A percentile compares a stretch with the other conserved stretches of the same genome.
Evolutionary conservation across 2,888 invertebrate species (phyloP).

Genomic region (Chydorus sphaericus): DNA sequence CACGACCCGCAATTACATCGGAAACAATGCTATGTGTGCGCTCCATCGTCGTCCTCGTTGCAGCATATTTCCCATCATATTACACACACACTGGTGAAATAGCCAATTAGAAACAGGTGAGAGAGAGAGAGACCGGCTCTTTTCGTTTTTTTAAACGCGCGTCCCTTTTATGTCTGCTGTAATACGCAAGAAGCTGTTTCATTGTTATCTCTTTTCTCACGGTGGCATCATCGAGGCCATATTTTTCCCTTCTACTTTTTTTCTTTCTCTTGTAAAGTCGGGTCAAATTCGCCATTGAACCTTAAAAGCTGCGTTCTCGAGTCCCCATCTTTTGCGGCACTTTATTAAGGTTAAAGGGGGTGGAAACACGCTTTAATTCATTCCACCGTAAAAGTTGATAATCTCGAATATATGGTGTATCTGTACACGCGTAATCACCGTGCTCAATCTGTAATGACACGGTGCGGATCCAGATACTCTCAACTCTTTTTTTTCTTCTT

Average conservation of each 20-base stretch:
- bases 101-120: too few species aligned
- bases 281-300: constrained; percentile 7
- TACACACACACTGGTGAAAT: too few species aligned
- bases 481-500: not conserved
- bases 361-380: not conserved
- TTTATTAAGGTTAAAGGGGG: constrained; percentile 3
- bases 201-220: too few species aligned
- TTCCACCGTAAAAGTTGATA: not conserved
- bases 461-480: not conserved
- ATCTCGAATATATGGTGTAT: not conserved
- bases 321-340: not conserved
- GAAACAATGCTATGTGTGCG: not conserved
- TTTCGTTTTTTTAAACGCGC: too few species aligned
- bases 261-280: not conserved
- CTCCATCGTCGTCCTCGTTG: not conserved
- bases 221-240: not conserved
- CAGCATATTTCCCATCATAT: not conserved
- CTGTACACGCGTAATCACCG: not conserved
- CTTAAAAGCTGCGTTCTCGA: too few species aligned
- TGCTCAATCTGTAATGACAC: constrained; percentile 8
- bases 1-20: not conserved
- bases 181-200: too few species aligned
- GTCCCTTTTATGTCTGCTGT: too few species aligned
- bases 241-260: not conserved
- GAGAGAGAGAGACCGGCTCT: too few species aligned